Evolutionary conservation across 2,113 vertebrate genomes (phyloP).

Genomic region (Catharus fuscescens): DNA sequence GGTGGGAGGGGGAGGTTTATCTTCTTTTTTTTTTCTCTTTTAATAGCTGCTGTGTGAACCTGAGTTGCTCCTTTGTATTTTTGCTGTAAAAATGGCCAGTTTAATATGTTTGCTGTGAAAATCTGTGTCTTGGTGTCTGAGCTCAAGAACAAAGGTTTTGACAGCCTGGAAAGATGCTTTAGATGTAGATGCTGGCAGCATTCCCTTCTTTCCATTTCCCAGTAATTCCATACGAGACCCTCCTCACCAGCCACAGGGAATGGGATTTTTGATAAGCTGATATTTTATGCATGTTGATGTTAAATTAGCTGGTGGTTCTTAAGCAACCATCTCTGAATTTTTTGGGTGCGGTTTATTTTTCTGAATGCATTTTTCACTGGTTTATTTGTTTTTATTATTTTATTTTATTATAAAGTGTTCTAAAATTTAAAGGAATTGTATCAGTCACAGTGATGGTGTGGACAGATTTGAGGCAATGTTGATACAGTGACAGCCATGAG

Average conservation of each 20-base stretch:
- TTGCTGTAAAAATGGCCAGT: neutral
- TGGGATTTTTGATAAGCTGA: constrained; percentile 53
- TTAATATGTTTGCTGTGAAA: constrained; percentile 14
- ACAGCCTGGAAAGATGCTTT: constrained; percentile 48
- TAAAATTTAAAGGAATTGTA: neutral
- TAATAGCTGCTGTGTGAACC: neutral
- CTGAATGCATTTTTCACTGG: neutral
- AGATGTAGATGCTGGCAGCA: constrained; percentile 18
- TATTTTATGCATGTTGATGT: neutral
- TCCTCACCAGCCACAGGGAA: neutral
- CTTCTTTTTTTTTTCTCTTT: neutral
- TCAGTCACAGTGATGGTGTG: neutral
- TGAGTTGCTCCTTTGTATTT: neutral
- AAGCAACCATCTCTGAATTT: neutral
- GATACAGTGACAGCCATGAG: neutral
- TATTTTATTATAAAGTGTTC: neutral
- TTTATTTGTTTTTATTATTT: accelerated
- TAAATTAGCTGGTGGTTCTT: constrained; percentile 1
- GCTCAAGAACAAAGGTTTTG: constrained; percentile 78
- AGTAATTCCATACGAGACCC: neutral
- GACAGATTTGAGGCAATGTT: neutral
- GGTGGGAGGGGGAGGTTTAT: neutral
- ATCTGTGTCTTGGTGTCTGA: constrained; percentile 21
- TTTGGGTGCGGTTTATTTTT: neutral
- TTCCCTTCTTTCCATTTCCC: constrained; percentile 21